These are phyloP conservation scores for Scaeva pyrastri DNA, from an alignment of 2,888 invertebrate genomes.

Conservation along the genomic window DNA sequence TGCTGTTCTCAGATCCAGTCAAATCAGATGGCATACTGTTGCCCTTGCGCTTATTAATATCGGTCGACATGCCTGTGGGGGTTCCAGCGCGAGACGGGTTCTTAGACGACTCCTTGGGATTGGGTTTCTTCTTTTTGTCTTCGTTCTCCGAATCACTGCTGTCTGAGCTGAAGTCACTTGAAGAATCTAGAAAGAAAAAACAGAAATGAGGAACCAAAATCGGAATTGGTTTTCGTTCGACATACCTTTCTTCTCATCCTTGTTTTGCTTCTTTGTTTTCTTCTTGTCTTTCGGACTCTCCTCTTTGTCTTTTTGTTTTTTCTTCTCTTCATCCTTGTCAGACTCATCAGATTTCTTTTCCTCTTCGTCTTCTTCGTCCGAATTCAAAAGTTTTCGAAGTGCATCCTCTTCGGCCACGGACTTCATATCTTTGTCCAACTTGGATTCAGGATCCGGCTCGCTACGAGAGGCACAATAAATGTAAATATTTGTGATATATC, in stretches of 20 bases:
- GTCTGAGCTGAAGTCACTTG: slow-evolving; percentile 90
- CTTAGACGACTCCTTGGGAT: slow-evolving; percentile 84
- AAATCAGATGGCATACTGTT: slow-evolving; percentile 83
- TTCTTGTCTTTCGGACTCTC: slow-evolving; percentile 86
- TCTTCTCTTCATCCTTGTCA: slow-evolving; percentile 90
- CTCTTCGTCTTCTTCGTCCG: slow-evolving; percentile 94
- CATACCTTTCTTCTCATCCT: slow-evolving; percentile 87
- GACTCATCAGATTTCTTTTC: slow-evolving; percentile 91
- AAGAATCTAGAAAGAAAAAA: slow-evolving; percentile 85
- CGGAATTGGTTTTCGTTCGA: neutral
- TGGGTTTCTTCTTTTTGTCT: slow-evolving; percentile 84
- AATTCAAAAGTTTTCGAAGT: slow-evolving; percentile 92
- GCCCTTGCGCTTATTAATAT: slow-evolving; percentile 82
- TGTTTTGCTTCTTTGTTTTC: slow-evolving; percentile 87
- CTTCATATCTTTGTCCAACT: slow-evolving; percentile 92
- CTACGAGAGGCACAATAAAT: slow-evolving; percentile 81
- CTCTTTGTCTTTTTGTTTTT: slow-evolving; percentile 88
- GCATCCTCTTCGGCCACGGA: slow-evolving; percentile 96
- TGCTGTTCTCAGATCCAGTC: slow-evolving; percentile 83
- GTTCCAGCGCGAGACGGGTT: slow-evolving; percentile 83
- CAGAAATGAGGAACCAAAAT: slow-evolving; percentile 40
- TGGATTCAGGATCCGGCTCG: slow-evolving; percentile 89
- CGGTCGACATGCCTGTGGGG: slow-evolving; percentile 80
- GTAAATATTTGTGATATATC: neutral
- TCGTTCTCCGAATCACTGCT: slow-evolving; percentile 89